phyloP scores from a whole-genome alignment of 2,113 vertebrate genomes.

The Melanerpes aurifrons region DNA sequence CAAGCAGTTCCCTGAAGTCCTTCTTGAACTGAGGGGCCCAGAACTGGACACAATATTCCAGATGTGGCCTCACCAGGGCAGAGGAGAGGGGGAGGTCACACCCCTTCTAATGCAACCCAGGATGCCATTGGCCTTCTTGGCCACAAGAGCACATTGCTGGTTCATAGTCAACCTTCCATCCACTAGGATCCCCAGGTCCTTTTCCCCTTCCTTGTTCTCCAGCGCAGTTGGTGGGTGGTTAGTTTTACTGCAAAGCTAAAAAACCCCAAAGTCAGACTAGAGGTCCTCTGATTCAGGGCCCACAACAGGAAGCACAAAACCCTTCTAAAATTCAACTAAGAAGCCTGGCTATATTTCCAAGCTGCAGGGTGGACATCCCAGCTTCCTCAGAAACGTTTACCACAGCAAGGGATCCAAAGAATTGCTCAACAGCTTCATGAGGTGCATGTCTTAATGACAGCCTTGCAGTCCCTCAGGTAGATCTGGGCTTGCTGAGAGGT shows the following conservation, averaged over 20 bases:
- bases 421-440: neutral
- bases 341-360: neutral
- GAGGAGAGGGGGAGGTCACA: no score
- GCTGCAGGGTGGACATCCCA: neutral
- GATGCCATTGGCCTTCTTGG: no score
- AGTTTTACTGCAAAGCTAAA: neutral
- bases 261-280: neutral
- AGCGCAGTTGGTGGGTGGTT: neutral
- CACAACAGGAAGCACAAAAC: neutral
- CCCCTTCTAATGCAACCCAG: no score
- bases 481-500: neutral
- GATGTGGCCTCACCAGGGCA: no score
- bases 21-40: no score
- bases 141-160: no score
- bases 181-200: no score
- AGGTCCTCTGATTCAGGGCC: neutral
- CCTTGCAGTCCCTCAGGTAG: neutral
- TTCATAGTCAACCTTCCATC: no score
- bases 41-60: no score
- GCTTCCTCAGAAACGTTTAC: neutral
- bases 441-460: neutral
- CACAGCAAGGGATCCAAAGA: neutral
- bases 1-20: no score
- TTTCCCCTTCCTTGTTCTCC: no score
- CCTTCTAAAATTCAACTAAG: neutral